These are phyloP conservation scores for Hirtodrosophila trivittata DNA, from an alignment of 2,888 invertebrate species.

Conservation along the genomic window DNA sequence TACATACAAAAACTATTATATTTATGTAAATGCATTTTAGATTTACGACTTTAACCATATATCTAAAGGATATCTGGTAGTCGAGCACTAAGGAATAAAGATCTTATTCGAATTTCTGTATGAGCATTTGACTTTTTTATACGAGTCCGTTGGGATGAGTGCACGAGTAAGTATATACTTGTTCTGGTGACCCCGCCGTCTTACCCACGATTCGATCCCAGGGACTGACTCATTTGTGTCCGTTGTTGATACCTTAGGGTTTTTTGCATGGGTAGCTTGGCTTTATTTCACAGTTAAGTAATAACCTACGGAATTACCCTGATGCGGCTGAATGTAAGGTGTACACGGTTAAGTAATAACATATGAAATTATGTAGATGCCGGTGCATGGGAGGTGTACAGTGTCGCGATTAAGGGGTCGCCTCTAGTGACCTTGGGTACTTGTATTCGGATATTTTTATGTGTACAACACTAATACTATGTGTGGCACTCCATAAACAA, in stretches of 20 bases:
- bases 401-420: background rate
- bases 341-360: slow-evolving; percentile 53
- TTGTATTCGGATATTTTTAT: slow-evolving; percentile 42
- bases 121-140: slow-evolving; percentile 31
- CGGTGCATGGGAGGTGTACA: background rate
- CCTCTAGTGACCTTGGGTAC: slow-evolving; percentile 45
- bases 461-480: slow-evolving; percentile 49
- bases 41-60: background rate
- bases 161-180: slow-evolving; percentile 6
- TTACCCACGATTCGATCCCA: slow-evolving; percentile 27
- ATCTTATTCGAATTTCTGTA: slow-evolving; percentile 32
- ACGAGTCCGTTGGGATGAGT: slow-evolving; percentile 53
- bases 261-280: slow-evolving; percentile 35
- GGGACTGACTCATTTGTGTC: slow-evolving; percentile 18
- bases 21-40: no score
- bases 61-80: slow-evolving; percentile 4
- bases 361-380: slow-evolving; percentile 42
- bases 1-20: no score
- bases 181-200: slow-evolving; percentile 4
- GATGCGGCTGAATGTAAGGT: slow-evolving; percentile 7
- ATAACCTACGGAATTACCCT: slow-evolving; percentile 47
- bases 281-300: slow-evolving; percentile 56
- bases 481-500: slow-evolving; percentile 43
- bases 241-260: background rate
- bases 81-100: background rate